A percentile compares a stretch with the other conserved stretches of the same genome.
phyloP scores from a whole-genome alignment of 2,888 invertebrate genomes.

The Eilema caniola region DNA sequence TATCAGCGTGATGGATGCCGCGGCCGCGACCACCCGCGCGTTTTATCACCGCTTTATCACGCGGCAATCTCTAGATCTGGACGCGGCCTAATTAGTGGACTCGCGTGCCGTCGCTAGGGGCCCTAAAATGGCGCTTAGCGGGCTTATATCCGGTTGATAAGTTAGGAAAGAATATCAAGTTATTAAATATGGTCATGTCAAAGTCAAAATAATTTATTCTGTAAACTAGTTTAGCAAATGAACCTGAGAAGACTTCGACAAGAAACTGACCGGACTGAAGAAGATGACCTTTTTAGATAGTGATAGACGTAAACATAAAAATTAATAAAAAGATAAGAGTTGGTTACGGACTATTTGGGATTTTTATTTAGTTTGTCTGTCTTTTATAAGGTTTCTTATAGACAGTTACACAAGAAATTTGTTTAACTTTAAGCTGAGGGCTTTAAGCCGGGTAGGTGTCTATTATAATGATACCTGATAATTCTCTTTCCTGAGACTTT shows the following conservation, averaged over 20 bases:
- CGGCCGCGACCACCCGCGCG: conserved; percentile 58
- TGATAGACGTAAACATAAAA: not conserved
- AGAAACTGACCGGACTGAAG: too few relatives aligned
- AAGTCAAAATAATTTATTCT: too few relatives aligned
- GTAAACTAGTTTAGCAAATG: too few relatives aligned
- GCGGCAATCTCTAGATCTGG: conserved; percentile 66
- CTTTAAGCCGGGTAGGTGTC: too few relatives aligned
- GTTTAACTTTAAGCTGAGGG: too few relatives aligned
- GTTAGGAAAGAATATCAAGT: not conserved
- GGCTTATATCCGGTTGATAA: conserved; percentile 6
- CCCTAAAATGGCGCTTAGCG: conserved; percentile 57
- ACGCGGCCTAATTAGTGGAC: conserved; percentile 76
- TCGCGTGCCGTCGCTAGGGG: conserved; percentile 57
- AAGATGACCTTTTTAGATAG: too few relatives aligned
- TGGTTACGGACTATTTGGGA: not conserved
- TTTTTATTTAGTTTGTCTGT: too few relatives aligned
- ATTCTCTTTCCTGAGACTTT: too few relatives aligned
- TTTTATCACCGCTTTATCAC: conserved; percentile 58
- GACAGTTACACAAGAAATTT: too few relatives aligned
- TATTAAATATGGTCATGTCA: not conserved
- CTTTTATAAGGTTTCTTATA: too few relatives aligned
- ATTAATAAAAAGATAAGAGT: not conserved
- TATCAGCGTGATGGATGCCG: conserved; percentile 46
- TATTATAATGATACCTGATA: too few relatives aligned
- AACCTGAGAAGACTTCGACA: too few relatives aligned